These are phyloP conservation scores for Melanerpes formicivorus DNA, from an alignment of 2,113 vertebrate species.

Conservation along the genomic window DNA sequence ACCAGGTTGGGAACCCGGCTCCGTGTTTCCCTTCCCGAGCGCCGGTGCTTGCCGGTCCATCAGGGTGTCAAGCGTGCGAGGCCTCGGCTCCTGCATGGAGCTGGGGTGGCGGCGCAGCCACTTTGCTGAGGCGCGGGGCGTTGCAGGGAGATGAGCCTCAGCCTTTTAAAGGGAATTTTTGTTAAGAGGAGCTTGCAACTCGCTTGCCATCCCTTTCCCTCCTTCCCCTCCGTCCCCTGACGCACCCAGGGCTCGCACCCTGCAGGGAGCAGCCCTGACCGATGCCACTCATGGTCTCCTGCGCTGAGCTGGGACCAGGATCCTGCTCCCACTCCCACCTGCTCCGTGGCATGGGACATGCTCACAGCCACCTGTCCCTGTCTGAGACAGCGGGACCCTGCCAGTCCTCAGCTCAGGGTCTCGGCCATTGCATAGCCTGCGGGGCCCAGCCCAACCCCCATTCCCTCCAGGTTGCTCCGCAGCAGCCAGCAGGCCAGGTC, in stretches of 20 bases:
- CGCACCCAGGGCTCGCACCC: not conserved
- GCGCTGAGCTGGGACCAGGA: not conserved
- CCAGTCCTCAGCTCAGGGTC: not conserved
- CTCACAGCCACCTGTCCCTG: not conserved
- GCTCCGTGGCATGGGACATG: fast-evolving
- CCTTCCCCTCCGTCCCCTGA: not conserved
- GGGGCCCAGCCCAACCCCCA: not conserved
- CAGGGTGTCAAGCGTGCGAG: not conserved
- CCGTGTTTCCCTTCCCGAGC: not conserved
- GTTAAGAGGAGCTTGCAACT: conserved; percentile 62
- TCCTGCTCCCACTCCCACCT: not conserved
- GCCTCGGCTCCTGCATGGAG: not conserved
- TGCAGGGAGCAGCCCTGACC: not conserved
- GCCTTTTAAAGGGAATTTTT: conserved; percentile 63
- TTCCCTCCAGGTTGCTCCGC: not conserved
- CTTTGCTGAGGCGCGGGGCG: conserved; percentile 26
- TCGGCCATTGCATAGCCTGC: not conserved
- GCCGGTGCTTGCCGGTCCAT: not conserved
- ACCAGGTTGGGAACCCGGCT: not conserved
- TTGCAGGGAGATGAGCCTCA: conserved; percentile 22
- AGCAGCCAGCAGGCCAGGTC: fast-evolving
- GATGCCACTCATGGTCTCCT: not conserved
- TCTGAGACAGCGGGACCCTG: not conserved
- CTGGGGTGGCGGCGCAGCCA: not conserved
- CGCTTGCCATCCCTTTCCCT: conserved; percentile 24